phyloP scores from a whole-genome alignment of 2,113 vertebrate genomes.

The Dolichallabes microphthalmus region DNA sequence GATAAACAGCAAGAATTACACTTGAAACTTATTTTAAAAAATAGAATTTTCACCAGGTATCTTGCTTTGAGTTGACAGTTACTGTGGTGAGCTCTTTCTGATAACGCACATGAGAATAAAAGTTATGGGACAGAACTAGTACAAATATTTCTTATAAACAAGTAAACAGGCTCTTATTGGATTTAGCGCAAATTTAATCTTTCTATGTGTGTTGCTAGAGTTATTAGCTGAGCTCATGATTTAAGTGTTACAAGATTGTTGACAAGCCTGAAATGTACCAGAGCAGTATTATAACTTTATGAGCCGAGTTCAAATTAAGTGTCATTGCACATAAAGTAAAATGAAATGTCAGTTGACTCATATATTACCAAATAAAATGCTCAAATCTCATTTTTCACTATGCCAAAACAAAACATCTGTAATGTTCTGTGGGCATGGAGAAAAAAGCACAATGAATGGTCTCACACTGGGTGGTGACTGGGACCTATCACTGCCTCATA shows the following conservation, averaged over 20 bases:
- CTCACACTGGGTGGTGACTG: neutral
- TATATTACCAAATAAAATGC: slow-evolving; percentile 6
- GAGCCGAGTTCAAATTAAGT: slow-evolving; percentile 13
- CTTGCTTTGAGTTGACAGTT: neutral
- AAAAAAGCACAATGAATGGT: neutral
- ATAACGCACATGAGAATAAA: slow-evolving; percentile 15
- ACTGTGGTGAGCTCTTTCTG: neutral
- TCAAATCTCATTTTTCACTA: neutral
- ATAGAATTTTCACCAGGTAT: neutral
- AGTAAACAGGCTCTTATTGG: slow-evolving; percentile 9
- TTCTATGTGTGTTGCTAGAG: neutral
- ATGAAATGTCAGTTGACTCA: neutral
- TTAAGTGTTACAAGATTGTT: slow-evolving; percentile 23
- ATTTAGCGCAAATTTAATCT: neutral
- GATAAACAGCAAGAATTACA: neutral
- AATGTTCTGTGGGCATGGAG: neutral
- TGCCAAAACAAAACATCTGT: neutral
- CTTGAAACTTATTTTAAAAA: neutral
- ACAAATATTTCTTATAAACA: slow-evolving; percentile 26
- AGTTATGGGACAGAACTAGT: slow-evolving; percentile 1
- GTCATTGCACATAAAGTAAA: neutral
- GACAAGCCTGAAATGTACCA: neutral
- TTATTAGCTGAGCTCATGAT: neutral
- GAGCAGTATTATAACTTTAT: neutral
- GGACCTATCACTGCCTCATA: neutral